Evolutionary conservation across 1,140 invertebrate species (phyloP), one percentile per base, ranked within the genome.

Genomic region (Lithobius niger): DNA sequence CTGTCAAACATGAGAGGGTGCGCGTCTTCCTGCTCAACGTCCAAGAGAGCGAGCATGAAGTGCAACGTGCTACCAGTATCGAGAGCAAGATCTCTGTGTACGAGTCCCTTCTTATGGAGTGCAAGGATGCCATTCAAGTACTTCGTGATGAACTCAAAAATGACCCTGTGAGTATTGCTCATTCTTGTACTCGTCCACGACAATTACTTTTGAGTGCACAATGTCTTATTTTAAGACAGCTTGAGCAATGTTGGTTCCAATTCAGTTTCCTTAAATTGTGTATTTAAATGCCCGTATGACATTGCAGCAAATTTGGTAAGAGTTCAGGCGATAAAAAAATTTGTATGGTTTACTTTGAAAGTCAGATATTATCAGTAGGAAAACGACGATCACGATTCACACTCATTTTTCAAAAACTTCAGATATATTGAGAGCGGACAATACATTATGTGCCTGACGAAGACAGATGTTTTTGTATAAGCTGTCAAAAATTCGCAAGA

Each of bases 21-120:
- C 78, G 77, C 57, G 70, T 81, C 42, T 93, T 87, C 69, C 72
- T 97, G 22, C 71, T 94, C 2, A 83, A 85, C 53, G 79, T 84
- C 60, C 83, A 82, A 69, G 86, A 84, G 62, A 71, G 90, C 31
- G 81, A 84, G 64, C 81, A 82, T 59, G 81, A 86, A 19, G 66
- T 89, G 18, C 77, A 77, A 4, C 79, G 79, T 64, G 77, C 84
- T 24, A 70, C 74, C 3, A 77, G 76, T 42, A 70, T 76, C 51
- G 78, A 87, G 22, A 65, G 78, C 1, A 84, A 85, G 65, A 83
- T 93, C 50, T 81, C 86, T 54, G 73, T 93, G 40, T 80, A 95
- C 49, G 94, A 98, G 68, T 86, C 86, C 59, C 79, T 93, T 57
- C 71, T 98, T 3, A 92, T 97, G 73, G 90, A 97, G 65, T 89